Conservation (phyloP, 2,888 invertebrate genomes). For the Miltochrista miniata region DNA sequence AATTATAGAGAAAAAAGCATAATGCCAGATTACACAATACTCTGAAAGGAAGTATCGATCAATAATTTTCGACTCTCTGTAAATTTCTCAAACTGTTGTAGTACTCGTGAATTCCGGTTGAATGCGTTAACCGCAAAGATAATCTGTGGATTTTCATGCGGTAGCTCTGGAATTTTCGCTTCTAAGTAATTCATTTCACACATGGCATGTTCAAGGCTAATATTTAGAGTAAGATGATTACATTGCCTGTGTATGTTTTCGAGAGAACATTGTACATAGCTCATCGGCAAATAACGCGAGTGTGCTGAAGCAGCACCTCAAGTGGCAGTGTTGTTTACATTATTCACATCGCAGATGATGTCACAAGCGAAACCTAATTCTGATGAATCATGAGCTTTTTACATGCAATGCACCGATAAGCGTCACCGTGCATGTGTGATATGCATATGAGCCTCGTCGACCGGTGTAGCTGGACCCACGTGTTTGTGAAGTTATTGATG, state of each 20-base stretch:
- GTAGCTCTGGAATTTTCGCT: slow-evolving; percentile 43
- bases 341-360: slow-evolving; percentile 68
- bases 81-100: neutral
- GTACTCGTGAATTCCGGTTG: slow-evolving; percentile 20
- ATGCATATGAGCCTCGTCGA: slow-evolving; percentile 42
- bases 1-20: no score
- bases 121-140: slow-evolving; percentile 7
- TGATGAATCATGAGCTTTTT: slow-evolving; percentile 79
- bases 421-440: slow-evolving; percentile 63
- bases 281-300: slow-evolving; percentile 22
- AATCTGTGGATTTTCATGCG: slow-evolving; percentile 16
- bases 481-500: slow-evolving; percentile 75
- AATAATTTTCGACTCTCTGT: neutral
- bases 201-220: slow-evolving; percentile 40
- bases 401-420: slow-evolving; percentile 78
- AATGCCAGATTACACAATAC: neutral
- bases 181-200: slow-evolving; percentile 48
- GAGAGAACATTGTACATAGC: slow-evolving; percentile 18
- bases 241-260: slow-evolving; percentile 21
- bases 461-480: slow-evolving; percentile 67
- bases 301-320: slow-evolving; percentile 32
- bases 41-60: neutral
- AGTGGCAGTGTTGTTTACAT: slow-evolving; percentile 54
- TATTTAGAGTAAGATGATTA: slow-evolving; percentile 36
- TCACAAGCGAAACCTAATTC: slow-evolving; percentile 73